Evolutionary conservation across 2,888 invertebrate species (phyloP), one percentile per base, ranked within the genome.

Genomic region (Girardia tigrina): DNA sequence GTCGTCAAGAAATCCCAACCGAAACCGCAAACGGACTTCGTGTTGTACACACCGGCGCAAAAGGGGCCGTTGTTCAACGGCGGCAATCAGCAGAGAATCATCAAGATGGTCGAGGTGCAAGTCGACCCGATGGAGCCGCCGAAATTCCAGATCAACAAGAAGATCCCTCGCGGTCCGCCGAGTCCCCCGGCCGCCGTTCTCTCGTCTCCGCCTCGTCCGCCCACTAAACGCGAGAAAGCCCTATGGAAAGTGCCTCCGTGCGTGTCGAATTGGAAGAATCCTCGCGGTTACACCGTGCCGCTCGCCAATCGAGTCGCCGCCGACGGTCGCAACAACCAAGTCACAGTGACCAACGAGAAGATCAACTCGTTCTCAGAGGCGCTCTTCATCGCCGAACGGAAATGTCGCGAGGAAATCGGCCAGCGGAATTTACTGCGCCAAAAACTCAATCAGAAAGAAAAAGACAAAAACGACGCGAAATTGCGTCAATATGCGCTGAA

Each of bases 171-270:
- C 79, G 95, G 95, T 0, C 97, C 98, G 0, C 97, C 98, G 0
- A 97, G 95, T 0, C 98, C 98, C 0, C 98, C 98, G 23, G 95
- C 98, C 6, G 97, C 98, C 0, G 95, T 98, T 14, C 88, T 99
- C 85, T 98, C 98, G 86, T 97, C 95, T 0, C 98, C 98, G 0
- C 94, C 97, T 0, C 88, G 97, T 75, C 90, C 97, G 83, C 94
- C 86, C 0, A 94, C 97, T 0, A 95, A 95, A 0, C 95, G 97
- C 82, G 98, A 99, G 83, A 98, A 98, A 83, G 90, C 94, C 78
- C 98, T 98, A 84, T 98, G 98, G 98, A 97, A 97, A 86, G 91
- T 91, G 79, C 98, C 98, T 6, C 98, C 98, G 0, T 98, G 97
- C 81, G 95, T 99, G 78, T 93, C 92, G 0, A 98, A 98, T 83